Base-by-base conservation (phyloP, 2,113 vertebrate genomes). In the Hymenochirus boettgeri region DNA sequence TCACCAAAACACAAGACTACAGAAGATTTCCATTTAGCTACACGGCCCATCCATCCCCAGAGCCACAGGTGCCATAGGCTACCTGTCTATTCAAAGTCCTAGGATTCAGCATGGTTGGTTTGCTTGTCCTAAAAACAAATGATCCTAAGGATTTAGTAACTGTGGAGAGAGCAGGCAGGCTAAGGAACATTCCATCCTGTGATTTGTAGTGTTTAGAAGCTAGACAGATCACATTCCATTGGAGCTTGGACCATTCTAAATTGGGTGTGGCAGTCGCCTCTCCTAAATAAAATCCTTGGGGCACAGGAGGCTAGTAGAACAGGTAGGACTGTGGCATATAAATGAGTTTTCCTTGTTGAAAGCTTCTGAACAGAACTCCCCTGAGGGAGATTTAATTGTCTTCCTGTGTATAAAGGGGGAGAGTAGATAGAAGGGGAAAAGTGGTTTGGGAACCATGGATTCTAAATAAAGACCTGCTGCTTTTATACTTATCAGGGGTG, bases 271-370 rank as follows among this genome's bases (percentile, higher is more conserved):
- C 6, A 57, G 42, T 47, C 29, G 23, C 21, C 48, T 31, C 51
- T 60, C 48, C 65, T 45, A 53, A 60, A 51, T 47, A 26, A 69
- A 60, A 60, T 69, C 65, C 65, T 69, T 31, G 47, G 58, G 65
- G 65, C 65, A 39, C 57, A 11, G 35, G 65, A 45, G 65, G 65
- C 57, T 60, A 57, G 65, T 60, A 69, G 65, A 69, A 69, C 65
- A 69, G 65, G 65, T 69, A 69, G 24, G 60, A 22, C 57, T 17
- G 56, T 52, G 57, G 24, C 47, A 69, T 42, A 23, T 60, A 24
- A 60, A 53, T 29, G 23, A 52, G 26, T 42, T 60, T 47, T 69
- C 56, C 26, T 17, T 27, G 25, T 48, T 53, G 65, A 56, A 56
- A 69, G 48, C 22, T 24, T 53, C 47, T 53, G 7, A 60, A 59